Evolutionary conservation across 2,797 vertebrate species (phyloP), one percentile per base, ranked within the genome.

Genomic region (Periparus ater): DNA sequence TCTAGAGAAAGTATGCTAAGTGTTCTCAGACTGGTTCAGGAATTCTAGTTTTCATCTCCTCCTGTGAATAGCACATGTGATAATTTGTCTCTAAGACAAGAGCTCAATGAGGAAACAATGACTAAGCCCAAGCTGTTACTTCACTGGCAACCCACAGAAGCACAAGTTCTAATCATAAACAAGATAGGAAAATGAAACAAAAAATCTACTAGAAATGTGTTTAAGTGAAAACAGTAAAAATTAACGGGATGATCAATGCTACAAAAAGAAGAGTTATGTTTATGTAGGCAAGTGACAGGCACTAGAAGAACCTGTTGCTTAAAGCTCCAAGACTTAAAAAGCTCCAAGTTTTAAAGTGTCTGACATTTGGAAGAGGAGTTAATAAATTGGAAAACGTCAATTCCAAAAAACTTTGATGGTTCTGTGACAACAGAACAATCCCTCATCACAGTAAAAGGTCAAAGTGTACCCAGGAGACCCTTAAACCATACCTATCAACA

Each of bases 401-500:
- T 13, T 60, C 5, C 18, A 65, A 61, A 62, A 54, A 89, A 40
- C 22, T 80, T 22, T 17, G 34, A 79, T 30, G 22, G 30, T 25
- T 82, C 76, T 40, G 44, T 79, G 82, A 68, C 40, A 92, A 45
- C 5, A 95, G 10, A 74, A 25, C 48, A 63, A 77, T 44, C 38
- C n/a, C 55, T 48, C 78, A 53, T 19, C 36, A 17, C 1, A 50
- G 26, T 18, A 53, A 75, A 73, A 65, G 36, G 51, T 63, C 60
- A 53, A 7, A 32, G 44, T 8, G 44, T 34, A 20, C 29, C 23
- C 54, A 58, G 47, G 48, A 61, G 22, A 55, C 11, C 42, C 71
- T 51, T 11, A 48, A 50, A 50, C 36, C 19, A 19, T 57, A 99
- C 99, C 99, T 99, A 97, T 98, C 98, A 20, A 98, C 95, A 5